A percentile compares a stretch with the other conserved stretches of the same genome.
These are phyloP conservation scores for Entomobrya multifasciata DNA, from an alignment of 2,888 invertebrate genomes.

Conservation along the genomic window DNA sequence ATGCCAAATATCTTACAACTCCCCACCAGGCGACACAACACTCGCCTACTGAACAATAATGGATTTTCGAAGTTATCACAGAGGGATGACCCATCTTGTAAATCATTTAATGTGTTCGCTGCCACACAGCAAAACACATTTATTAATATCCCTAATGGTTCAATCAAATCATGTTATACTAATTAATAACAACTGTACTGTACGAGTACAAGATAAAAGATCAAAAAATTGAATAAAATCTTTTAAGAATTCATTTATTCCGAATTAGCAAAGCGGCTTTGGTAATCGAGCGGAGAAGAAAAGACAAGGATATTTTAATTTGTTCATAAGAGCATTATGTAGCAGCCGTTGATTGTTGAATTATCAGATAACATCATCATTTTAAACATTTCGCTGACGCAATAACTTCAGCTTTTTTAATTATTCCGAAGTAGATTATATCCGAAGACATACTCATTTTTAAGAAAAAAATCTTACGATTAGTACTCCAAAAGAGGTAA, in stretches of 20 bases:
- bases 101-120: not conserved
- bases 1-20: slow-evolving; percentile 13
- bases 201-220: too few species aligned
- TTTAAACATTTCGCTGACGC: not conserved
- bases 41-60: not conserved
- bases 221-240: too few species aligned
- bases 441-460: slow-evolving; percentile 42
- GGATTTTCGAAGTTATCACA: not conserved
- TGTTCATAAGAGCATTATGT: not conserved
- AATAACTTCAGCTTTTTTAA: slow-evolving; percentile 22
- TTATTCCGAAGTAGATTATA: slow-evolving; percentile 45
- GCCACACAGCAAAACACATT: slow-evolving; percentile 10
- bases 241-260: too few species aligned
- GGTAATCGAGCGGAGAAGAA: not conserved
- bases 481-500: too few species aligned
- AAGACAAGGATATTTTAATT: not conserved
- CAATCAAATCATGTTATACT: slow-evolving; percentile 36
- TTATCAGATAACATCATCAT: slow-evolving; percentile 8
- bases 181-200: slow-evolving; percentile 25
- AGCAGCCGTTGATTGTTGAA: not conserved
- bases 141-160: slow-evolving; percentile 27
- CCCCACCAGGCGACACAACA: slow-evolving; percentile 17
- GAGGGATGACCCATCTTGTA: slow-evolving; percentile 2
- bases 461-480: too few species aligned
- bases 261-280: too few species aligned